Evolutionary conservation across 2,113 vertebrate genomes (phyloP), one percentile per base, ranked within the genome.

Genomic region (Tachycineta bicolor): DNA sequence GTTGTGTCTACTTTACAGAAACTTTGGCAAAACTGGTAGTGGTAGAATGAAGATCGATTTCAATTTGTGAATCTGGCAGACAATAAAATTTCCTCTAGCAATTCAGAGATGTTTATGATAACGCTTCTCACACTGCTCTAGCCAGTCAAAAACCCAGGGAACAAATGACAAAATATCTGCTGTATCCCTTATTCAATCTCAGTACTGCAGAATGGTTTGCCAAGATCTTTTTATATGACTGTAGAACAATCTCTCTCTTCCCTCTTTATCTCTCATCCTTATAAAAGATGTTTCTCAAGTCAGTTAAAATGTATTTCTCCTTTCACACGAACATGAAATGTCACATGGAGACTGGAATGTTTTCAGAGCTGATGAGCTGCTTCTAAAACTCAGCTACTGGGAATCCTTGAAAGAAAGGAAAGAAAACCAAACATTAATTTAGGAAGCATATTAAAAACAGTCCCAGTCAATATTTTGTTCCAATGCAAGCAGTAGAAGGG

Each of bases 51-150:
- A 95, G 94, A 98, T 97, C 37, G 2, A 94, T 96, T 97, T 90
- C 94, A 93, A 90, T 98, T 95, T 97, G 95, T 93, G 96, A 95
- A 95, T 94, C 68, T 93, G 96, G 79, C 93, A 93, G 93, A 94
- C 75, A 80, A 75, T 96, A 95, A 94, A 90, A 95, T 94, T 76
- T 74, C 84, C 85, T 90, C 41, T 39, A 82, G 88, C 77, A 46
- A 82, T 82, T 75, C 46, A 28, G 25, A 50, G 84, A 64, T 94
- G 89, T 97, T 96, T 96, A 88, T 90, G 86, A 91, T 94, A 95
- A 89, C 52, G 5, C 75, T 96, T 94, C 56, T 55, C 46, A 12
- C 29, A 5, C 49, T 68, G 63, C 85, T 69, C 24, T 5, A 34
- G 43, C 68, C 75, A 46, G 11, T 71, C 68, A 84, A 49, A 93